These are phyloP conservation scores for Laupala kohalensis DNA, from an alignment of 1,140 invertebrate species.

Conservation along the genomic window DNA sequence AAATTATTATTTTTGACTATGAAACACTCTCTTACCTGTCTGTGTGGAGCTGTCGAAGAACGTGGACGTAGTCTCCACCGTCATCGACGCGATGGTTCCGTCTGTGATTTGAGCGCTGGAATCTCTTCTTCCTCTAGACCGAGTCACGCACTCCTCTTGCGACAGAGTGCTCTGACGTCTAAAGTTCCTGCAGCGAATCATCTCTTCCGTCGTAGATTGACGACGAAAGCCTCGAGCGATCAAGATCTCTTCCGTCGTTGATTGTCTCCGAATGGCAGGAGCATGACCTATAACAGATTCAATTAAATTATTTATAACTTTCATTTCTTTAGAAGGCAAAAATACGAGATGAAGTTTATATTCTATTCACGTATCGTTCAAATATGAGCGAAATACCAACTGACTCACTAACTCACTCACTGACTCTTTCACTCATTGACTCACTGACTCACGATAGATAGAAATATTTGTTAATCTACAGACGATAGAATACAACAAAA, in stretches of 20 bases:
- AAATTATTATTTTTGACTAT: too few species aligned
- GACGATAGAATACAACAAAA: too few species aligned
- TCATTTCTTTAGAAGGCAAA: too few species aligned
- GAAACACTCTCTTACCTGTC: slow-evolving; percentile 39
- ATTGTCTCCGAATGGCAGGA: slow-evolving; percentile 67
- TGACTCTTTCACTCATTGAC: too few species aligned
- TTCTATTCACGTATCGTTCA: too few species aligned
- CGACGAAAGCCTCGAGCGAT: slow-evolving; percentile 77
- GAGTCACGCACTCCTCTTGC: slow-evolving; percentile 24
- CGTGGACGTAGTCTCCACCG: slow-evolving; percentile 78
- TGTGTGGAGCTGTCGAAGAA: slow-evolving; percentile 87
- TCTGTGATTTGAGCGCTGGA: slow-evolving; percentile 81
- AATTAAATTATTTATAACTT: too few species aligned
- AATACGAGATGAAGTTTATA: too few species aligned
- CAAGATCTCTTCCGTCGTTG: slow-evolving; percentile 81
- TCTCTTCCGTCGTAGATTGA: slow-evolving; percentile 82
- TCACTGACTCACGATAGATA: too few species aligned
- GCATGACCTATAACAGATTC: slow-evolving; percentile 30
- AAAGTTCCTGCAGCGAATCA: slow-evolving; percentile 80
- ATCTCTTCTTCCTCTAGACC: slow-evolving; percentile 65
- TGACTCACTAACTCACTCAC: too few species aligned
- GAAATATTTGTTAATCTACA: too few species aligned
- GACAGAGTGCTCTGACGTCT: slow-evolving; percentile 33
- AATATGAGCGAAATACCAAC: too few species aligned
- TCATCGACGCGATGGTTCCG: slow-evolving; percentile 84